A percentile compares a stretch with the other conserved stretches of the same genome.
Evolutionary conservation across 2,113 vertebrate species (phyloP).

Genomic region (Osmerus eperlanus): DNA sequence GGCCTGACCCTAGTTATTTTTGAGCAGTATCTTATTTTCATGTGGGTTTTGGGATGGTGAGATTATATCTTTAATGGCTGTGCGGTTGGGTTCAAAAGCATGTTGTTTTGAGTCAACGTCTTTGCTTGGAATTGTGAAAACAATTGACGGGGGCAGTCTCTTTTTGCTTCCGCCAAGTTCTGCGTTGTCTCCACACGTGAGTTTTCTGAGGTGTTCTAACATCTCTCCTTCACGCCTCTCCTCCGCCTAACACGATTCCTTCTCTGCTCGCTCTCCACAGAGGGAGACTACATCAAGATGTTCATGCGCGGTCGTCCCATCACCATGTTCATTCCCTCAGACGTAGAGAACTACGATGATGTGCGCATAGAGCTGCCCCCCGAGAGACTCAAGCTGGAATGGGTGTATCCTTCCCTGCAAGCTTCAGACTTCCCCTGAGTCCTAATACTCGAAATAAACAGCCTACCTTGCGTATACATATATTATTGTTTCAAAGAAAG

Average conservation of each 20-base stretch:
- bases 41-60: neutral
- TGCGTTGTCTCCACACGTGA: no score
- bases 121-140: no score
- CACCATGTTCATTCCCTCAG: conserved; percentile 97
- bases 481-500: no score
- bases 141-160: no score
- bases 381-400: conserved; percentile 95
- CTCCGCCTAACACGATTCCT: conserved; percentile 19
- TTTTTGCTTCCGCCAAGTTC: no score
- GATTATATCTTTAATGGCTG: neutral
- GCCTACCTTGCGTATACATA: no score
- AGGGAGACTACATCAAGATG: conserved; percentile 97
- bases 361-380: conserved; percentile 89
- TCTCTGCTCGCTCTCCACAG: conserved; percentile 67
- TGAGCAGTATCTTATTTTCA: neutral
- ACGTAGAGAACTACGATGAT: conserved; percentile 90
- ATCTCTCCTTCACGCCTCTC: neutral
- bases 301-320: conserved; percentile 98
- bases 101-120: no score
- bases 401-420: conserved; percentile 89
- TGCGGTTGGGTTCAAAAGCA: no score
- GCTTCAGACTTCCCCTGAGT: neutral
- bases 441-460: no score
- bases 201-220: neutral
- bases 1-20: neutral